Evolutionary conservation across 1,140 invertebrate species (phyloP).

Genomic region (Halictus rubicundus): DNA sequence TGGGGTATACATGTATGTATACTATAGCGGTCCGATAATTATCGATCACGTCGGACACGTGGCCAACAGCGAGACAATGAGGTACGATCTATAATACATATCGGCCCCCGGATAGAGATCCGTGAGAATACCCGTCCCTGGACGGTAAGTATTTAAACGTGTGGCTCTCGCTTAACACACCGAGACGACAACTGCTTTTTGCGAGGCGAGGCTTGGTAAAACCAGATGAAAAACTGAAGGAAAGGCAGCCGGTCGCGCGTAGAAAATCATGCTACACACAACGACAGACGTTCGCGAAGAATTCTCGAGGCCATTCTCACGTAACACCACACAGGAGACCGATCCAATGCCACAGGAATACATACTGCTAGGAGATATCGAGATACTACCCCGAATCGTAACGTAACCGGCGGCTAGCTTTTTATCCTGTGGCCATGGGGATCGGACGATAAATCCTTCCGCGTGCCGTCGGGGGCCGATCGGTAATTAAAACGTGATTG

Average conservation of each 20-base stretch:
- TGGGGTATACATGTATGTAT: neutral
- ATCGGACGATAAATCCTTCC: neutral
- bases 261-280: conserved; percentile 4
- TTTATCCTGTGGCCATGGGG: neutral
- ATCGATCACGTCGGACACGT: neutral
- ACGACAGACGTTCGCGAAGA: conserved; percentile 14
- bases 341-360: conserved; percentile 20
- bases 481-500: neutral
- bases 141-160: too few species aligned
- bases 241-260: conserved; percentile 2
- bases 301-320: conserved; percentile 40
- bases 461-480: too few species aligned
- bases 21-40: neutral
- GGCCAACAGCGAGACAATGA: neutral
- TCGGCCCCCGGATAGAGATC: neutral
- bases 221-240: conserved; percentile 32
- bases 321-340: neutral
- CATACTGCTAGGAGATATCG: neutral
- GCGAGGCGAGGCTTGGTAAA: neutral
- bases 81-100: neutral
- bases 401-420: neutral
- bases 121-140: neutral
- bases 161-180: neutral
- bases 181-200: conserved; percentile 5
- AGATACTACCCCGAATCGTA: conserved; percentile 10